phyloP scores from a whole-genome alignment of 2,113 vertebrate genomes.

The Ivindomyrus marchei region DNA sequence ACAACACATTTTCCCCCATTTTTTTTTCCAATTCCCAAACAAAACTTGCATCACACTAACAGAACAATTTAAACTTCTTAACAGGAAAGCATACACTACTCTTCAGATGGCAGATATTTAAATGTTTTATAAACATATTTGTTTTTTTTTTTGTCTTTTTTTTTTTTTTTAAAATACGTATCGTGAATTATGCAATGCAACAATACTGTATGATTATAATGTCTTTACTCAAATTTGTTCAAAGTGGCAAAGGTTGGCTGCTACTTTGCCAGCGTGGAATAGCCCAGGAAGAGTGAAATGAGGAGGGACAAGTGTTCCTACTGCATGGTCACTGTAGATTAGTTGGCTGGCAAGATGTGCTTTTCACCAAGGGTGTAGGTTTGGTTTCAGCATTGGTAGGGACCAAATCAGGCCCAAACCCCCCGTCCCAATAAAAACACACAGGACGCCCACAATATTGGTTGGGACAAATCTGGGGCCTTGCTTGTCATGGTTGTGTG shows the following conservation, averaged over 20 bases:
- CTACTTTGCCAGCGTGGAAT: neutral
- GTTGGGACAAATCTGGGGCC: neutral
- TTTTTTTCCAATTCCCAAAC: constrained; percentile 18
- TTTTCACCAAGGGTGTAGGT: neutral
- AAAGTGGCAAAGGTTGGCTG: neutral
- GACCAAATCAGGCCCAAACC: neutral
- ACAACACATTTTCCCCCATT: constrained; percentile 1
- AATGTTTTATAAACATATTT: constrained; percentile 6
- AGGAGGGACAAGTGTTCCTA: neutral
- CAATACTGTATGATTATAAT: neutral
- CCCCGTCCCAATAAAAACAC: neutral
- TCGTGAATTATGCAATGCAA: neutral
- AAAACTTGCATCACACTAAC: constrained; percentile 27
- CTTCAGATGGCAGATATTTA: neutral
- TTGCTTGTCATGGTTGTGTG: neutral
- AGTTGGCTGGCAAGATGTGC: neutral
- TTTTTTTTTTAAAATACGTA: neutral
- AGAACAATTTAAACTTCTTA: constrained; percentile 17
- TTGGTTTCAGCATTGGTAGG: neutral
- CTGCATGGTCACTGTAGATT: neutral
- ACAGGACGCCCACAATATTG: neutral
- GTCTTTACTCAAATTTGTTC: neutral
- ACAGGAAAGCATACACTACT: constrained; percentile 13
- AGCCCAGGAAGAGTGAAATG: neutral
- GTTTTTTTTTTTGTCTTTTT: neutral